Base-by-base conservation (phyloP, 2,797 vertebrate genomes). In the Leontocebus nigricollis region DNA sequence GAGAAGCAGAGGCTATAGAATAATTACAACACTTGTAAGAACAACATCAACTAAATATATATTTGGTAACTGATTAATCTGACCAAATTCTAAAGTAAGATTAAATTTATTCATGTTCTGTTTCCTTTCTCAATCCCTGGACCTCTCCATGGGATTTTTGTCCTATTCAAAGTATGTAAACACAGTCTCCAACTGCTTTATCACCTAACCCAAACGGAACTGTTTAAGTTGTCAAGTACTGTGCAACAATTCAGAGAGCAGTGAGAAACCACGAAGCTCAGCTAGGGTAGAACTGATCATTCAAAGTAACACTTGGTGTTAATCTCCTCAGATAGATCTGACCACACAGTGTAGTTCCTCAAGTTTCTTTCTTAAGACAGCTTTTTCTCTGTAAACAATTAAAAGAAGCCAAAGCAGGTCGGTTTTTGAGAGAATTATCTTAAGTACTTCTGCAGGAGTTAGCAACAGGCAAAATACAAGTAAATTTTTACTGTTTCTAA, bases 61-160 rank as follows among this genome's bases (percentile, higher is more conserved):
- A 73, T 44, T 55, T 90, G 41, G 27, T 80, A 93, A 73, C 52
- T 94, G 93, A 72, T 89, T 93, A 93, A 77, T 30, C 36, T 89
- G 24, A 96, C 46, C 11, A 44, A 89, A 50, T 89, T 77, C 61
- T 84, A 81, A 73, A 24, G 5, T 86, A 44, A 86, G 36, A 90
- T 97, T 93, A 64, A 57, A 90, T 27, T 75, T 88, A 93, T 30
- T 36, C 24, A 22, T 26, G 4, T 26, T 88, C 30, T 76, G 26
- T 79, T 88, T 30, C 5, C 7, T 81, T 39, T 81, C 20, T 81
- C 57, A 85, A 90, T 82, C 22, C 20, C 48, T 6, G 33, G 12
- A 39, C 73, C 27, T 64, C 59, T 95, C 46, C 20, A 12, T 4
- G 4, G 33, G 41, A 26, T 44, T 93, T 76, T 52, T 41, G 17